These are phyloP conservation scores for Calephelis nemesis DNA, from an alignment of 1,140 invertebrate species.

Conservation along the genomic window DNA sequence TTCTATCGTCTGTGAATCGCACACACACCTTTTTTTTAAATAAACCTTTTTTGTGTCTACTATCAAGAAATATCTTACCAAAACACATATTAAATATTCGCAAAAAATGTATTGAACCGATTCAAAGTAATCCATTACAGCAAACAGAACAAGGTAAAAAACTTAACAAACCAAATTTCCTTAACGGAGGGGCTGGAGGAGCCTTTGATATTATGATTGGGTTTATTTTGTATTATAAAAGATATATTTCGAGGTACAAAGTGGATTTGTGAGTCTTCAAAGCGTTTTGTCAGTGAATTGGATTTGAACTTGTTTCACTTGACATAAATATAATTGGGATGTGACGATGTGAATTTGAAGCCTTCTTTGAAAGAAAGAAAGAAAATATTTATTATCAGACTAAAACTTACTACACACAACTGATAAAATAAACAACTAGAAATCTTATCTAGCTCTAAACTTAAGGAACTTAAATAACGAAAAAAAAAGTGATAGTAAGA, in stretches of 20 bases:
- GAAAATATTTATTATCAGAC: too few species aligned
- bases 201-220: slow-evolving; percentile 29
- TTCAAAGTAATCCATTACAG: slow-evolving; percentile 3
- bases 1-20: too few species aligned
- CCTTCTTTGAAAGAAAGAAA: too few species aligned
- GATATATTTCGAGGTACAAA: slow-evolving; percentile 26
- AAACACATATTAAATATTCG: too few species aligned
- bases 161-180: slow-evolving; percentile 23
- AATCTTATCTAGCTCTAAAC: too few species aligned
- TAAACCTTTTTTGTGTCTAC: too few species aligned
- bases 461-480: too few species aligned
- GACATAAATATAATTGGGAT: not conserved
- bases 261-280: slow-evolving; percentile 14
- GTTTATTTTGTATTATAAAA: slow-evolving; percentile 31
- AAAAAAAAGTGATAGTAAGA: too few species aligned
- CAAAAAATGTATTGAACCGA: not conserved
- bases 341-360: not conserved
- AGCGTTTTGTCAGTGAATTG: slow-evolving; percentile 21
- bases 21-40: too few species aligned
- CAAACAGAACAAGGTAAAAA: slow-evolving; percentile 14
- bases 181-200: slow-evolving; percentile 18
- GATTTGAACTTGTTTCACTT: slow-evolving; percentile 16
- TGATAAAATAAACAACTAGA: too few species aligned
- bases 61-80: too few species aligned
- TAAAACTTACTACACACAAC: too few species aligned